A percentile compares a stretch with the other conserved stretches of the same genome.
Conservation (phyloP, 2,797 vertebrate genomes). For the Delichon dasypus region DNA sequence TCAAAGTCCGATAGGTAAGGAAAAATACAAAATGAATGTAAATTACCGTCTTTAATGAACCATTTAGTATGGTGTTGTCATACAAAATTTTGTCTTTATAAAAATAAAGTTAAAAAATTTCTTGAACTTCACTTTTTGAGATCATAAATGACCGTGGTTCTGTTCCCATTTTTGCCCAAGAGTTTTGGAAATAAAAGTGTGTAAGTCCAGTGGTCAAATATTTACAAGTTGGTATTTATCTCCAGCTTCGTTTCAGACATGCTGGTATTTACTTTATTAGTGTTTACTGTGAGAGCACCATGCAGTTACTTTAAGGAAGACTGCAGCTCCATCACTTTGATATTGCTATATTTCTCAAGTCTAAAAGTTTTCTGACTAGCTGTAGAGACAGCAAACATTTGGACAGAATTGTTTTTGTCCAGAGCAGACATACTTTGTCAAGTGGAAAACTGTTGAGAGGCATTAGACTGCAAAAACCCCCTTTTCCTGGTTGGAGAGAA, state of each 20-base stretch:
- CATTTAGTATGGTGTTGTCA: background rate
- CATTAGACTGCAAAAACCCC: too few relatives aligned
- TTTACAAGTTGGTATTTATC: background rate
- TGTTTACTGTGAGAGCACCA: background rate
- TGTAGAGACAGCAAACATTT: background rate
- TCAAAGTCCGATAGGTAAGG: background rate
- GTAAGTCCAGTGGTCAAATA: background rate
- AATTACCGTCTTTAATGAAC: conserved; percentile 30
- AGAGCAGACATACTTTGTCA: background rate
- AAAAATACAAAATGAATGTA: conserved; percentile 4
- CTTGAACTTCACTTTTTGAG: background rate
- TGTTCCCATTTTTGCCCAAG: background rate
- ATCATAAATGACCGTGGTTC: background rate
- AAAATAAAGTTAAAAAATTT: background rate
- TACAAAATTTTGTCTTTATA: background rate
- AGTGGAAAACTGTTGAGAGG: too few relatives aligned
- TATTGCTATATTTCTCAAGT: background rate
- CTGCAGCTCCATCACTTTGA: background rate
- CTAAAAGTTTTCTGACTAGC: background rate
- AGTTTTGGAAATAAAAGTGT: background rate
- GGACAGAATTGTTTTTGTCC: background rate
- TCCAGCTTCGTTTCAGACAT: background rate
- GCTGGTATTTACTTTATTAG: background rate
- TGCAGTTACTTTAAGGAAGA: background rate
- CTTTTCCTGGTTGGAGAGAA: too few relatives aligned